Percentiles rank a stretch among this genome's conserved stretches.
These are phyloP conservation scores for Polypterus senegalus DNA, from an alignment of 2,113 vertebrate species.

Conservation along the genomic window DNA sequence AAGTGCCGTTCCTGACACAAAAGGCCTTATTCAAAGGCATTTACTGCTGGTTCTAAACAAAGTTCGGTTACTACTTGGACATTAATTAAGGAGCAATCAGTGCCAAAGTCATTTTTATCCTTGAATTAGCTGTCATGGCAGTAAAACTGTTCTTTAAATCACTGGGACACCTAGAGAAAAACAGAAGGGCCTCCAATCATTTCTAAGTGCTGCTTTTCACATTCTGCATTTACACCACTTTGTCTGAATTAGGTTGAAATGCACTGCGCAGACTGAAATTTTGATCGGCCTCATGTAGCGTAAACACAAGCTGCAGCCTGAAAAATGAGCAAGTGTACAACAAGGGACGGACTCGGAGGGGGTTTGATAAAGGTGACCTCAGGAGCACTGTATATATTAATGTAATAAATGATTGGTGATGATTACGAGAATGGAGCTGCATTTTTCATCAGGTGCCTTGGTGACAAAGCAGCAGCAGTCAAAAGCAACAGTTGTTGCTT, in stretches of 20 bases:
- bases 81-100: slow-evolving; percentile 30
- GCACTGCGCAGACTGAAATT: slow-evolving; percentile 10
- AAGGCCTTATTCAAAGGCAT: not conserved
- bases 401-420: slow-evolving; percentile 2
- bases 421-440: not conserved
- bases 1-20: not conserved
- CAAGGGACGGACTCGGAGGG: not conserved
- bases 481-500: not conserved
- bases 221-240: slow-evolving; percentile 16
- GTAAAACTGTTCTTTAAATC: slow-evolving; percentile 31
- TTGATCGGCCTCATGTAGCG: slow-evolving; percentile 9
- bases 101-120: slow-evolving; percentile 30
- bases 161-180: slow-evolving; percentile 24
- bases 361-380: slow-evolving; percentile 5
- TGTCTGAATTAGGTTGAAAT: slow-evolving; percentile 20
- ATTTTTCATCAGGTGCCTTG: not conserved
- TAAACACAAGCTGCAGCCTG: slow-evolving; percentile 9
- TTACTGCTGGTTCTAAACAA: slow-evolving; percentile 16
- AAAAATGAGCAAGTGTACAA: slow-evolving; percentile 10
- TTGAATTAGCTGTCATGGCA: slow-evolving; percentile 30
- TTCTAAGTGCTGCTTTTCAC: slow-evolving; percentile 10
- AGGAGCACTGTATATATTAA: not conserved
- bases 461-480: not conserved
- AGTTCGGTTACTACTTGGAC: slow-evolving; percentile 14
- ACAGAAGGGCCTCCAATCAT: slow-evolving; percentile 8